Evolutionary conservation across 1,140 invertebrate genomes (phyloP).

Genomic region (Cydia pomonella): DNA sequence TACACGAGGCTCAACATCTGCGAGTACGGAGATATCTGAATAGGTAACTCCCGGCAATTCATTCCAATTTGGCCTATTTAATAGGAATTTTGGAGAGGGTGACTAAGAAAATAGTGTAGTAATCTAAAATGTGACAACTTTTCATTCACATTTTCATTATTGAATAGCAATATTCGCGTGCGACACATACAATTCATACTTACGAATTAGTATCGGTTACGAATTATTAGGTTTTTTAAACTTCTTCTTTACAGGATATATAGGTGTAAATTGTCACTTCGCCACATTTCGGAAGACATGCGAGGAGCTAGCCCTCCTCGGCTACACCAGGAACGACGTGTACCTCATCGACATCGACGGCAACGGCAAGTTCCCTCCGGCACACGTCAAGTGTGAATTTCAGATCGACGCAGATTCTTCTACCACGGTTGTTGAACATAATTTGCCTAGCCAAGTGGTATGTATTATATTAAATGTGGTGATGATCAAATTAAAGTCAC

Average conservation of each 20-base stretch:
- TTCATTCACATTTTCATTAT: too few species aligned
- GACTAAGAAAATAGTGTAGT: too few species aligned
- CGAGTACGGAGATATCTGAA: too few species aligned
- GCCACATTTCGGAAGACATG: slow-evolving; percentile 94
- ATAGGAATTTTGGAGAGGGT: too few species aligned
- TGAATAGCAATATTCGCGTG: too few species aligned
- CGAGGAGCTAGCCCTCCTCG: slow-evolving; percentile 92
- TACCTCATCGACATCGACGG: slow-evolving; percentile 96
- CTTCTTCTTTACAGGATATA: slow-evolving; percentile 81
- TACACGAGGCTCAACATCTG: slow-evolving; percentile 92
- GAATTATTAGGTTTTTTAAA: background rate
- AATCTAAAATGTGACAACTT: too few species aligned
- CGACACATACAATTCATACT: too few species aligned
- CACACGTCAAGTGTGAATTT: slow-evolving; percentile 95
- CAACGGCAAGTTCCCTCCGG: slow-evolving; percentile 93
- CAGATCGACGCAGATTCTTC: slow-evolving; percentile 92
- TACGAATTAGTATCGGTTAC: too few species aligned
- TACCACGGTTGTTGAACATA: slow-evolving; percentile 95
- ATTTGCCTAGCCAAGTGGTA: slow-evolving; percentile 91
- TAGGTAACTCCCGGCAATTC: too few species aligned
- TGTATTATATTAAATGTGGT: slow-evolving; percentile 37
- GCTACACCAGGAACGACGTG: slow-evolving; percentile 92
- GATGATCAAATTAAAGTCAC: background rate
- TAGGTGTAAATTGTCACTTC: slow-evolving; percentile 96
- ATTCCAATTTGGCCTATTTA: too few species aligned